Evolutionary conservation across 2,113 vertebrate species (phyloP).

Genomic region (Morone chrysops): DNA sequence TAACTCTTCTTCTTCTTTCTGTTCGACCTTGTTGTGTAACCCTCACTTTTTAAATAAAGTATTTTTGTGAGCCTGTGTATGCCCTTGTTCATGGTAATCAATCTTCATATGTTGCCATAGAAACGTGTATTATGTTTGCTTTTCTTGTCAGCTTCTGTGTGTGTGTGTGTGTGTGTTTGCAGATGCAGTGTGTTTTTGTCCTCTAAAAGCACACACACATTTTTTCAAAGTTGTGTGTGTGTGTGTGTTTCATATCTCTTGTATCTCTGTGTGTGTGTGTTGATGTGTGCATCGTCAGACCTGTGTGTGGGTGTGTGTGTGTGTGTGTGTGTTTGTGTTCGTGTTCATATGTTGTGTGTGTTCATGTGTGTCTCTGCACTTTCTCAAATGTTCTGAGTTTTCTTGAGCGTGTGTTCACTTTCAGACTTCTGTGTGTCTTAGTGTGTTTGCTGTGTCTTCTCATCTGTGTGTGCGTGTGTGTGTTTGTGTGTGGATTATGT

Average conservation of each 20-base stretch:
- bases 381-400: constrained; percentile 10
- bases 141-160: not conserved
- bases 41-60: too few relatives aligned
- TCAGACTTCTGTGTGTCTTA: constrained; percentile 37
- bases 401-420: constrained; percentile 20
- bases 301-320: not conserved
- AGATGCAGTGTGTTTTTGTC: not conserved
- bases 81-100: not conserved
- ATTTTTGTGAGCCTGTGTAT: not conserved
- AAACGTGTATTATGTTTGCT: not conserved
- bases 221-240: constrained; percentile 21
- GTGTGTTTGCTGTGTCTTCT: constrained; percentile 46
- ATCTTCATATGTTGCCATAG: not conserved
- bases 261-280: not conserved
- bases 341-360: not conserved
- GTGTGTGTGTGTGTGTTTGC: not conserved
- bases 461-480: constrained; percentile 40
- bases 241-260: not conserved
- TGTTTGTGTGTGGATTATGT: constrained; percentile 69
- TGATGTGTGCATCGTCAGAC: too few relatives aligned
- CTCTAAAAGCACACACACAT: constrained; percentile 22
- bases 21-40: too few relatives aligned
- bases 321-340: constrained; percentile 22
- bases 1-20: too few relatives aligned
- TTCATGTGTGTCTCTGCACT: constrained; percentile 1